Evolutionary conservation across 2,888 invertebrate genomes (phyloP), one percentile per base, ranked within the genome.

Genomic region (Sinelater perroti): DNA sequence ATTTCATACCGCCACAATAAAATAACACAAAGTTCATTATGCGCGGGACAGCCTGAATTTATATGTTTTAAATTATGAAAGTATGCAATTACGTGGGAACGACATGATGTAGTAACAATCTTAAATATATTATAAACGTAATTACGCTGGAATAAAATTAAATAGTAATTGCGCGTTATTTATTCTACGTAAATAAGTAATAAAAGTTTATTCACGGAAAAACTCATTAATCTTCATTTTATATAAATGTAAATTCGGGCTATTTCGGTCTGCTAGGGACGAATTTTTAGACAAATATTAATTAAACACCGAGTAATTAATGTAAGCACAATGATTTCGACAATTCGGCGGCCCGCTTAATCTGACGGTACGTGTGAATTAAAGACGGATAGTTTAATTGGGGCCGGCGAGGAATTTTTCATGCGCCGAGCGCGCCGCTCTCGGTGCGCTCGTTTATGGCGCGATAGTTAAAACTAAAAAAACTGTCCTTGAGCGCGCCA

Each of bases 161-260:
- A 55, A 55, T 55, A 49, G 55, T 55, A 55, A 55, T 55, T 55
- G 55, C 55, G 49, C 42, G 55, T 49, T 55, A 55, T 55, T 55
- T 55, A 55, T 55, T 55, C 49, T 49, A 47, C 47, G 46, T 49
- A 55, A 55, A 49, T 55, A 55, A 55, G 49, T 49, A 55, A 55
- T 49, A 55, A 54, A 54, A 55, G 46, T 55, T 55, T 55, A 35
- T 55, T 55, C 55, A 42, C 20, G 47, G 55, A 55, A 55, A 38
- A 49, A 42, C 55, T 55, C 55, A 55, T 55, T 55, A 55, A 55
- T 55, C 55, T 49, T 55, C 55, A 55, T 55, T 55, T 55, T 40
- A 38, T 49, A 47, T 47, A 42, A 47, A 44, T 53, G 45, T 46
- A 42, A 52, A 52, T 52, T 33, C 40, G 44, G 52, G 52, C 44